Percentiles rank a stretch among this genome's conserved stretches.
These are phyloP conservation scores for Ascaphus truei DNA, from an alignment of 2,113 vertebrate genomes.

Conservation along the genomic window DNA sequence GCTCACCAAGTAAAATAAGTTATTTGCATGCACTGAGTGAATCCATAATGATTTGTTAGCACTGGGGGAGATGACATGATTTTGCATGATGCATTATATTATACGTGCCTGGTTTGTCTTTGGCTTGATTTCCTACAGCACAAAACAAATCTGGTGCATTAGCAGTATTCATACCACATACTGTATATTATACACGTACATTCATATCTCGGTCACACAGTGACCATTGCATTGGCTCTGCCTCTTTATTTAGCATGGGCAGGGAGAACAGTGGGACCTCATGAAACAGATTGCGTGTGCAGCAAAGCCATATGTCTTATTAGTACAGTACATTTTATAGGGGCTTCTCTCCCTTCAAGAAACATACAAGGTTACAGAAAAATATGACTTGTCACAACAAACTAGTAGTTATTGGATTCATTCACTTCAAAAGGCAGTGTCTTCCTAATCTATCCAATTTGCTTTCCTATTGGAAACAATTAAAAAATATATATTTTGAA, in stretches of 20 bases:
- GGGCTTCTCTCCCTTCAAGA: background rate
- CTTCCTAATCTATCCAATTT: too few species aligned
- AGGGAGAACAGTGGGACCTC: background rate
- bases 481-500: too few species aligned
- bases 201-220: background rate
- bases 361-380: too few species aligned
- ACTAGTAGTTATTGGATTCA: too few species aligned
- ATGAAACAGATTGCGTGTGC: background rate
- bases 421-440: too few species aligned
- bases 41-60: slow-evolving; percentile 29
- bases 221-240: background rate
- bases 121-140: background rate
- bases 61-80: background rate
- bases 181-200: background rate
- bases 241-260: background rate
- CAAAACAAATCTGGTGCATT: background rate
- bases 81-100: background rate
- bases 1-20: background rate
- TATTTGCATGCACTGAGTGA: slow-evolving; percentile 1
- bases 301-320: slow-evolving; percentile 23
- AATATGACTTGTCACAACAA: too few species aligned
- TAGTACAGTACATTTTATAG: slow-evolving; percentile 18
- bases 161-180: background rate
- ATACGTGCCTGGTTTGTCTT: background rate
- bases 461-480: too few species aligned